phyloP scores from a whole-genome alignment of 2,113 vertebrate genomes.

The Ophthalmolycus amberensis region DNA sequence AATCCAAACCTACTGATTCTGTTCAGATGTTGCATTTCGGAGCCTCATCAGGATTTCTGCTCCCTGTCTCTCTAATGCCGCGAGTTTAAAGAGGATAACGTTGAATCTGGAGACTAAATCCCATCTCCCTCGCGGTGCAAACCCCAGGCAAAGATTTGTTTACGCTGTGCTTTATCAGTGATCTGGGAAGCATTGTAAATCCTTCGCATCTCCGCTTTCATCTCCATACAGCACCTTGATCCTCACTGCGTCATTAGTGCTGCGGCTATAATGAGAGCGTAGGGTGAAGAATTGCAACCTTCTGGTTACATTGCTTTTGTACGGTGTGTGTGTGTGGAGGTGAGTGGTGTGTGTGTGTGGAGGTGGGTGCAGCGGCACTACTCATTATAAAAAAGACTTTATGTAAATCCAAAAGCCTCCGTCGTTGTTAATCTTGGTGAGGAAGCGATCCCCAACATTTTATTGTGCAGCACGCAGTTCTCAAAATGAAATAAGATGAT shows the following conservation, averaged over 20 bases:
- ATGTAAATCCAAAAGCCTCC: conserved; percentile 70
- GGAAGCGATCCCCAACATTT: conserved; percentile 53
- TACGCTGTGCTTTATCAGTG: conserved; percentile 72
- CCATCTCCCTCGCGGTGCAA: conserved; percentile 55
- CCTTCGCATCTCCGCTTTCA: conserved; percentile 75
- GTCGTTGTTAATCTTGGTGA: conserved; percentile 68
- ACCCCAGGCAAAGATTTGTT: conserved; percentile 76
- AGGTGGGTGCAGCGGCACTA: conserved; percentile 4
- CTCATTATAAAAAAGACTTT: conserved; percentile 66
- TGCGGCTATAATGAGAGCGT: conserved; percentile 66
- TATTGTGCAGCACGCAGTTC: conserved; percentile 56
- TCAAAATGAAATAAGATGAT: conserved; percentile 68
- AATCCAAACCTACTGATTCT: conserved; percentile 35
- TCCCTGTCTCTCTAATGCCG: conserved; percentile 45
- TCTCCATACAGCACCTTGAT: conserved; percentile 76
- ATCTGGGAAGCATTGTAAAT: conserved; percentile 76
- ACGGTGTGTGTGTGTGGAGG: background rate
- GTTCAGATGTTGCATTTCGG: conserved; percentile 56
- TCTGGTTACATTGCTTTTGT: conserved; percentile 49
- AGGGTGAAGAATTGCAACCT: conserved; percentile 69
- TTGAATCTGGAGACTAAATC: conserved; percentile 71
- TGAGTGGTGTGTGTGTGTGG: background rate
- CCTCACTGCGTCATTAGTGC: conserved; percentile 68
- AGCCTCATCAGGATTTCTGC: conserved; percentile 60
- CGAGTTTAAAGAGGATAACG: conserved; percentile 64